A percentile compares a stretch with the other conserved stretches of the same genome.
Evolutionary conservation across 2,113 vertebrate genomes (phyloP).

Genomic region (Lepus americanus): DNA sequence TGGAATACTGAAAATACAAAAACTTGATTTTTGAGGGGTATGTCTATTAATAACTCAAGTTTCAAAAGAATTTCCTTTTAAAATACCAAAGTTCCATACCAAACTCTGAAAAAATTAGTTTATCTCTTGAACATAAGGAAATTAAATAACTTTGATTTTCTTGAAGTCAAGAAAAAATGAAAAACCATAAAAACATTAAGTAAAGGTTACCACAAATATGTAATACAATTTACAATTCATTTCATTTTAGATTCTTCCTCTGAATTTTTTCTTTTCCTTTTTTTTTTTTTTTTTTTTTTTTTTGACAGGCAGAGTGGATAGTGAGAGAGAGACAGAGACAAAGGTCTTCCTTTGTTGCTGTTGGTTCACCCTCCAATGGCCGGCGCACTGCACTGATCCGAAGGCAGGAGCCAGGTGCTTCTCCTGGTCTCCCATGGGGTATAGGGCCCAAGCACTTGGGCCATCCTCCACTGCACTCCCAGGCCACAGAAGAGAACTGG

Average conservation of each 20-base stretch:
- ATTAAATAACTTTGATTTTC: constrained; percentile 24
- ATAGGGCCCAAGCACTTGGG: too few relatives aligned
- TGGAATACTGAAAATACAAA: constrained; percentile 28
- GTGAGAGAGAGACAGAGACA: too few relatives aligned
- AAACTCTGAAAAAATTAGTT: constrained; percentile 48
- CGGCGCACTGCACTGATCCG: too few relatives aligned
- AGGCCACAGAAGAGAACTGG: too few relatives aligned
- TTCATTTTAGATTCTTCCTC: constrained; percentile 9
- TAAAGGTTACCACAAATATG: constrained; percentile 54
- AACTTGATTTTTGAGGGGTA: background rate
- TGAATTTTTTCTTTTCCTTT: background rate
- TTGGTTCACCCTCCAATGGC: too few relatives aligned
- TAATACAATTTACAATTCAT: constrained; percentile 39
- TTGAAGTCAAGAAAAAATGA: background rate
- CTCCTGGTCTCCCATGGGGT: too few relatives aligned
- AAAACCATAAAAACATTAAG: background rate
- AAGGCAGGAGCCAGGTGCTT: too few relatives aligned
- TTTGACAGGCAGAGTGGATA: too few relatives aligned
- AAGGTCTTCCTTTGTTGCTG: too few relatives aligned
- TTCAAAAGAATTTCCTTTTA: constrained; percentile 39
- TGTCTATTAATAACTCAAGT: background rate
- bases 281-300: too few relatives aligned
- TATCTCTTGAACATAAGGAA: constrained; percentile 30
- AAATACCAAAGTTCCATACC: constrained; percentile 53
- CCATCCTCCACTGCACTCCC: too few relatives aligned